Evolutionary conservation across 2,888 invertebrate genomes (phyloP).

Genomic region (Meghimatium bilineatum): DNA sequence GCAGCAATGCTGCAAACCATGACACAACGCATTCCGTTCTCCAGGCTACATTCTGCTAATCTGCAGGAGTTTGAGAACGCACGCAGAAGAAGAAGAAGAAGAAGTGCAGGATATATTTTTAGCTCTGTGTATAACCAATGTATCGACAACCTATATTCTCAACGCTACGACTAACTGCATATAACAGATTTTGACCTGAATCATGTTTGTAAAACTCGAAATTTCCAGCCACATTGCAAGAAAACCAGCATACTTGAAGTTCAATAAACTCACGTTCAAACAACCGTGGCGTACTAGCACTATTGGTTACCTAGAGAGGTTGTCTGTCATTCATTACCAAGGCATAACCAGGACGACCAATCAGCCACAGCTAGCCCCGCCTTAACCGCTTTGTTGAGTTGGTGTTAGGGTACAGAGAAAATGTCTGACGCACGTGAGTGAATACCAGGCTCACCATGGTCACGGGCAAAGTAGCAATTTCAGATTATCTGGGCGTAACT

Average conservation of each 20-base stretch:
- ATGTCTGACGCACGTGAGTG: neutral
- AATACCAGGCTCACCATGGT: neutral
- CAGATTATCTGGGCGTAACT: neutral
- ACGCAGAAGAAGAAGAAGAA: too few relatives aligned
- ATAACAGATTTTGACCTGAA: too few relatives aligned
- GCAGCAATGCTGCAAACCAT: too few relatives aligned
- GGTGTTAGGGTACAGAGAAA: neutral
- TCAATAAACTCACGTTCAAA: neutral
- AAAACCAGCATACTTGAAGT: neutral
- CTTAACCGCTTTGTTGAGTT: neutral
- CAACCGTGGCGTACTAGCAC: neutral
- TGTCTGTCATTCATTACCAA: neutral
- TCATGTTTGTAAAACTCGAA: too few relatives aligned
- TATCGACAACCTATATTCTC: too few relatives aligned
- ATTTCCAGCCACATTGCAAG: too few relatives aligned
- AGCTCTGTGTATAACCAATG: too few relatives aligned
- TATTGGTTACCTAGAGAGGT: neutral
- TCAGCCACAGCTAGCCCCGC: neutral
- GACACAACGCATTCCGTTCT: too few relatives aligned
- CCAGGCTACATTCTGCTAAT: too few relatives aligned
- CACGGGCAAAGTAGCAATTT: constrained; percentile 5
- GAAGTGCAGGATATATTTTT: too few relatives aligned
- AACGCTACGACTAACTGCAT: too few relatives aligned
- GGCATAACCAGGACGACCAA: neutral
- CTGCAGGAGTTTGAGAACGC: too few relatives aligned